These are phyloP conservation scores for Mormyrus proboscirostris DNA, from an alignment of 2,797 vertebrate species.

Conservation along the genomic window DNA sequence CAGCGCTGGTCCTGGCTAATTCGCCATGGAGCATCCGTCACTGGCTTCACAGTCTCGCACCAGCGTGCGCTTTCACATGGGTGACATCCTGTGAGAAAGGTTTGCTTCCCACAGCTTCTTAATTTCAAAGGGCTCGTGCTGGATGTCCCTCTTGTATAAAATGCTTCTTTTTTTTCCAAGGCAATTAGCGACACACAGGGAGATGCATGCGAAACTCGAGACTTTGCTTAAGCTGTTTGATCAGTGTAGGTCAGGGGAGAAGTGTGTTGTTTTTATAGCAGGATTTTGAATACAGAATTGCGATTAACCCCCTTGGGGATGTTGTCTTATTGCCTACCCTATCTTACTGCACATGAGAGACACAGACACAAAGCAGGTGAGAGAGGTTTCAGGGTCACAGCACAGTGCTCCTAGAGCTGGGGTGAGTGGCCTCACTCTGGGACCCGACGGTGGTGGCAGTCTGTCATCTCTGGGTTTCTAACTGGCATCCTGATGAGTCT, in stretches of 20 bases:
- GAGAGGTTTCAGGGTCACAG: neutral
- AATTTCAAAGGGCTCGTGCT: neutral
- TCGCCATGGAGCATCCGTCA: constrained; percentile 6
- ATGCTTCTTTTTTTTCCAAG: neutral
- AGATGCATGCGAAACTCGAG: neutral
- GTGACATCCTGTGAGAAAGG: neutral
- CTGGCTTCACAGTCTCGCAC: neutral
- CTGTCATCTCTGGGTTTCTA: neutral
- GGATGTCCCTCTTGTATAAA: neutral
- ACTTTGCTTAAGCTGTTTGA: neutral
- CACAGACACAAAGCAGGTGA: neutral
- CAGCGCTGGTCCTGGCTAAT: neutral
- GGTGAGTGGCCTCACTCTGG: neutral
- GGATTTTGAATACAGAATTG: neutral
- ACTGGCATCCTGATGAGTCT: neutral
- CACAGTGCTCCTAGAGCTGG: neutral
- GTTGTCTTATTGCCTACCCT: neutral
- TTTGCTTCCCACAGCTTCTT: neutral
- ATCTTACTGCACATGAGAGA: neutral
- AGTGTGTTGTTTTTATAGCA: neutral
- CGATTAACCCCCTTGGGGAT: neutral
- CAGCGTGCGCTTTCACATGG: neutral
- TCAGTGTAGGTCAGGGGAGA: neutral
- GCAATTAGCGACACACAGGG: neutral
- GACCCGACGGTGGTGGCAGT: neutral